Evolutionary conservation across 2,888 invertebrate genomes (phyloP).

Genomic region (Ferdinandea cuprea): DNA sequence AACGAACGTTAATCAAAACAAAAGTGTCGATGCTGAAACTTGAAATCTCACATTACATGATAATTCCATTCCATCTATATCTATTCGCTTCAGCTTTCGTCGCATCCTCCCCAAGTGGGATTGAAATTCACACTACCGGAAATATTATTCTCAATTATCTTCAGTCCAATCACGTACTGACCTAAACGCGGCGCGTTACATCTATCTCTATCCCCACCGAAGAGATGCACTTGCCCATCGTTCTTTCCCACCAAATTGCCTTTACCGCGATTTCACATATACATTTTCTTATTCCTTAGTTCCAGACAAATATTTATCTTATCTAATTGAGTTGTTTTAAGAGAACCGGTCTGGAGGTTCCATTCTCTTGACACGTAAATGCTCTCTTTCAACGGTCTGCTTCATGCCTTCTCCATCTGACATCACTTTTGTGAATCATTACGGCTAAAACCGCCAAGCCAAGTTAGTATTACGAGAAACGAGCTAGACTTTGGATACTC

Average conservation of each 20-base stretch:
- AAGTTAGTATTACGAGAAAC: slow-evolving; percentile 63
- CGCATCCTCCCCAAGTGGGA: slow-evolving; percentile 12
- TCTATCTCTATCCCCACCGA: slow-evolving; percentile 29
- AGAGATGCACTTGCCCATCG: slow-evolving; percentile 28
- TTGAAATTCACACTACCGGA: slow-evolving; percentile 67
- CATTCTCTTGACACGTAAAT: slow-evolving; percentile 15
- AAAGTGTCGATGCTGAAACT: slow-evolving; percentile 51
- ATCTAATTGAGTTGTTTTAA: slow-evolving; percentile 68
- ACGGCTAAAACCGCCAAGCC: slow-evolving; percentile 2
- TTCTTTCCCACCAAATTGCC: neutral
- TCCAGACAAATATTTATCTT: slow-evolving; percentile 50
- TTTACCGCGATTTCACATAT: slow-evolving; percentile 18
- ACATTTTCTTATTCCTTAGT: slow-evolving; percentile 16
- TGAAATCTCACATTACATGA: neutral
- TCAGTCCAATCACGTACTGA: slow-evolving; percentile 54
- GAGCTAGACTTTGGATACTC: slow-evolving; percentile 44
- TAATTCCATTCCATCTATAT: neutral
- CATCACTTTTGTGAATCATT: slow-evolving; percentile 65
- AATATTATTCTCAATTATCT: slow-evolving; percentile 65
- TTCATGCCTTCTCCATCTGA: slow-evolving; percentile 23
- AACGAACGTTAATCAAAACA: slow-evolving; percentile 31
- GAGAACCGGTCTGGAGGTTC: slow-evolving; percentile 33
- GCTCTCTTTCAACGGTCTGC: slow-evolving; percentile 9
- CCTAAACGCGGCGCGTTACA: slow-evolving; percentile 40
- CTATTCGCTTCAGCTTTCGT: slow-evolving; percentile 4